Conservation (phyloP, 2,113 vertebrate genomes). For the Pristiophorus japonicus region DNA sequence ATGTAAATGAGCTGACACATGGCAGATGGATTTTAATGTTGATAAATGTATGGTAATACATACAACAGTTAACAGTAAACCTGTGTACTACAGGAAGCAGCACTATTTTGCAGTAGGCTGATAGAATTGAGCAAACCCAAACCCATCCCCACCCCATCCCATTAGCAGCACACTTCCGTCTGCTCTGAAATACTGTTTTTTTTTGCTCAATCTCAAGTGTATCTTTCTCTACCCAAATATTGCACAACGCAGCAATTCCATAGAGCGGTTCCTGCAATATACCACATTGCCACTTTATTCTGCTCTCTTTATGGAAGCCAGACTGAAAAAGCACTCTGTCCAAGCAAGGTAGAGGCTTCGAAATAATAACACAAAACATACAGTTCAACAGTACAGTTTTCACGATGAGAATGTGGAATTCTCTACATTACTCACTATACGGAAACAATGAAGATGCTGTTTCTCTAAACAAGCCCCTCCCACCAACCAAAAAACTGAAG, state of each 20-base stretch:
- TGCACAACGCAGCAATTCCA: not conserved
- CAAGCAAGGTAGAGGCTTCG: not conserved
- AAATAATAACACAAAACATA: not conserved
- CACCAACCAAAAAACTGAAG: too few species aligned
- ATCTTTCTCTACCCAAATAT: not conserved
- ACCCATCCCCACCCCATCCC: not conserved
- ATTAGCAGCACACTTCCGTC: not conserved
- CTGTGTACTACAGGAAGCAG: not conserved
- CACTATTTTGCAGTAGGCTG: too few species aligned
- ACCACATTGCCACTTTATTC: not conserved
- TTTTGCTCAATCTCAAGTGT: not conserved
- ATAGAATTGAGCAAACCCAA: not conserved
- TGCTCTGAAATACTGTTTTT: not conserved
- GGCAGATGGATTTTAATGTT: not conserved
- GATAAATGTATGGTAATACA: not conserved
- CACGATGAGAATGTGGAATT: not conserved
- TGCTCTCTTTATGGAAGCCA: not conserved
- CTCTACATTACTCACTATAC: not conserved
- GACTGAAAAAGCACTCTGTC: not conserved
- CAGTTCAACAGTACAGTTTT: not conserved
- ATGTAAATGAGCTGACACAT: constrained; percentile 3
- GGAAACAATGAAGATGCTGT: not conserved
- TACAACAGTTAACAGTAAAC: not conserved
- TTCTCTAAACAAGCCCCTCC: not conserved
- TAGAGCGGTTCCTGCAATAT: not conserved